A percentile compares a stretch with the other conserved stretches of the same genome.
Conservation (phyloP, 92 coral and sea anemone species). For the Chrysogorgia sp. region DNA sequence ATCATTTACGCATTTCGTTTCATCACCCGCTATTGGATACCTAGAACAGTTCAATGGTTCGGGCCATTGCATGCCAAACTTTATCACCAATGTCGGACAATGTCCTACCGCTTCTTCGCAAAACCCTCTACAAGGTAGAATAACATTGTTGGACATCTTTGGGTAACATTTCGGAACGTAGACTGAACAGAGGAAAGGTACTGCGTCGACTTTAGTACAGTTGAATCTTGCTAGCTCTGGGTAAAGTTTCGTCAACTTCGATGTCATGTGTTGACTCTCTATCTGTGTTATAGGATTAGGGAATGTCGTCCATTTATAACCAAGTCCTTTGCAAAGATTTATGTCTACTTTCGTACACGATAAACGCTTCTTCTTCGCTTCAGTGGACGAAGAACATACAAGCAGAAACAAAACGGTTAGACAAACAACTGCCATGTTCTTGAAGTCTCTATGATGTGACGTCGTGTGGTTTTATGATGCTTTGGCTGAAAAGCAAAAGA, state of each 20-base stretch:
- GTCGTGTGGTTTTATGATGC: too few species aligned
- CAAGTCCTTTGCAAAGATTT: not conserved
- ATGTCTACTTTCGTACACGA: constrained; percentile 2
- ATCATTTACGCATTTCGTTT: not conserved
- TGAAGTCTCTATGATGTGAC: not conserved
- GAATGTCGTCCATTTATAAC: constrained; percentile 17
- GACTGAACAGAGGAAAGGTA: constrained; percentile 36
- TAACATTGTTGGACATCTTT: not conserved
- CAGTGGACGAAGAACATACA: not conserved
- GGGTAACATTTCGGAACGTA: constrained; percentile 16
- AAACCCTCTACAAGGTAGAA: constrained; percentile 32
- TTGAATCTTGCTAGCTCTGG: constrained; percentile 3
- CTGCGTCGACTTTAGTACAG: not conserved
- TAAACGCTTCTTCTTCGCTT: constrained; percentile 10
- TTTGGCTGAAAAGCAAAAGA: too few species aligned
- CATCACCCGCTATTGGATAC: not conserved
- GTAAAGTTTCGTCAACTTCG: not conserved
- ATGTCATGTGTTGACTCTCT: constrained; percentile 2
- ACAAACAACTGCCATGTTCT: constrained; percentile 26
- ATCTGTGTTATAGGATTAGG: constrained; percentile 37
- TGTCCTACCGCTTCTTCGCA: constrained; percentile 24
- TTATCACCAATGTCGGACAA: not conserved
- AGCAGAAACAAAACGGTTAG: constrained; percentile 2
- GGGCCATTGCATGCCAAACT: constrained; percentile 19
- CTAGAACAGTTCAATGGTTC: constrained; percentile 9